These are phyloP conservation scores for Synanthedon vespiformis DNA, from an alignment of 2,888 invertebrate genomes.

Conservation along the genomic window DNA sequence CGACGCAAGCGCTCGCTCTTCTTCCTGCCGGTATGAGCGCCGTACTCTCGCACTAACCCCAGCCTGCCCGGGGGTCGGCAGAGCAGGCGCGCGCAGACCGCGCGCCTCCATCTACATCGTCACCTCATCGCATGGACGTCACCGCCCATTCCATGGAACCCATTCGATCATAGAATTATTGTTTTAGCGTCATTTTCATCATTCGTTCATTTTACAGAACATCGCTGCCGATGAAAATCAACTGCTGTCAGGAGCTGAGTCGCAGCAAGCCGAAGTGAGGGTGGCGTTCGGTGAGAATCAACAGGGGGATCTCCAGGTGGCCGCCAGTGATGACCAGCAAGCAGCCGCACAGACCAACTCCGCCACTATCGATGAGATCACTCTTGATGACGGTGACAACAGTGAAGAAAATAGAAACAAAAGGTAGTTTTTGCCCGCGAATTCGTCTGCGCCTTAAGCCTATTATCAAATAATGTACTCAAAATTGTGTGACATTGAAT, in stretches of 20 bases:
- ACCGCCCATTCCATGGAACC: conserved; percentile 13
- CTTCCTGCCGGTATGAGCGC: conserved; percentile 46
- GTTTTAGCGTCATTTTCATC: neutral
- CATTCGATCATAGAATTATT: conserved; percentile 20
- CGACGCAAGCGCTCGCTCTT: conserved; percentile 41
- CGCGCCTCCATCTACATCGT: conserved; percentile 30
- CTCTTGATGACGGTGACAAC: conserved; percentile 76
- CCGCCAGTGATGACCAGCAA: conserved; percentile 46
- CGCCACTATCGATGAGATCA: conserved; percentile 77
- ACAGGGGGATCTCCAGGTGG: conserved; percentile 16
- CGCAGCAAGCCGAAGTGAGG: conserved; percentile 73
- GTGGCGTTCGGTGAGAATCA: conserved; percentile 67
- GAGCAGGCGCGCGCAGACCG: conserved; percentile 48
- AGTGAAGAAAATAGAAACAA: conserved; percentile 86
- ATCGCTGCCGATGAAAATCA: conserved; percentile 59
- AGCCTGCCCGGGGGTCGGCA: conserved; percentile 62
- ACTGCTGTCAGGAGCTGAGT: conserved; percentile 68
- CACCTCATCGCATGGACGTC: conserved; percentile 16
- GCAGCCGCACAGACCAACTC: conserved; percentile 73
- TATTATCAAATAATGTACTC: too few species aligned
- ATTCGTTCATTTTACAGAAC: conserved; percentile 33
- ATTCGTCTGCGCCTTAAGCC: too few species aligned
- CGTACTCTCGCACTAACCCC: conserved; percentile 37
- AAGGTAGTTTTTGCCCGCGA: conserved; percentile 47
- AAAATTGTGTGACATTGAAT: too few species aligned